Conservation (phyloP, 2,797 vertebrate genomes). For the Numenius phaeopus region DNA sequence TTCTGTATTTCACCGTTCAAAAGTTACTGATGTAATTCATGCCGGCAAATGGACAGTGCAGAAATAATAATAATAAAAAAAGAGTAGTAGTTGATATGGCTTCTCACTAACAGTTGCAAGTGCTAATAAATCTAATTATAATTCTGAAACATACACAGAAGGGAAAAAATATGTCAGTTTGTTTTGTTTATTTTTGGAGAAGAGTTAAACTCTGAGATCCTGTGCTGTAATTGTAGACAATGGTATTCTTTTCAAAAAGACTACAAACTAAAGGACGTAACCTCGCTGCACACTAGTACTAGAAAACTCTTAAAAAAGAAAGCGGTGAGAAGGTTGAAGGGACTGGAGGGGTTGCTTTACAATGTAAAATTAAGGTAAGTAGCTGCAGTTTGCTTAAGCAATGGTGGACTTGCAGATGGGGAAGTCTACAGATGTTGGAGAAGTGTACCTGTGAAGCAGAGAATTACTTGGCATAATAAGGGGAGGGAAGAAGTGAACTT, state of each 20-base stretch:
- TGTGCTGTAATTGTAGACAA: background rate
- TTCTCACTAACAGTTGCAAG: background rate
- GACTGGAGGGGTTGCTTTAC: background rate
- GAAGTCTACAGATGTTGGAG: background rate
- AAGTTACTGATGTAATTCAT: background rate
- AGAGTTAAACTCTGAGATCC: background rate
- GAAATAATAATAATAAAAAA: background rate
- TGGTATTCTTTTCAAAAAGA: background rate
- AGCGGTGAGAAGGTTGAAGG: background rate
- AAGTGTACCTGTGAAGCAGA: background rate
- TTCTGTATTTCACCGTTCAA: background rate
- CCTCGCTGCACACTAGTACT: background rate
- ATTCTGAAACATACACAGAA: background rate
- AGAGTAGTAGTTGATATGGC: background rate
- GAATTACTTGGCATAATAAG: background rate
- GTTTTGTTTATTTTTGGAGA: background rate
- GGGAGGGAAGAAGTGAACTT: background rate
- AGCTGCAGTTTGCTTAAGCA: background rate
- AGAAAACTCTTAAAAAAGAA: background rate
- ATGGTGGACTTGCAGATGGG: background rate
- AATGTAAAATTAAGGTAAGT: background rate
- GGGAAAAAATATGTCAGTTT: background rate
- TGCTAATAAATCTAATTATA: background rate
- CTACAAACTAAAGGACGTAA: background rate
- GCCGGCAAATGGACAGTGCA: background rate